These are phyloP conservation scores for Polia nebulosa DNA, from an alignment of 2,888 invertebrate species.

Conservation along the genomic window DNA sequence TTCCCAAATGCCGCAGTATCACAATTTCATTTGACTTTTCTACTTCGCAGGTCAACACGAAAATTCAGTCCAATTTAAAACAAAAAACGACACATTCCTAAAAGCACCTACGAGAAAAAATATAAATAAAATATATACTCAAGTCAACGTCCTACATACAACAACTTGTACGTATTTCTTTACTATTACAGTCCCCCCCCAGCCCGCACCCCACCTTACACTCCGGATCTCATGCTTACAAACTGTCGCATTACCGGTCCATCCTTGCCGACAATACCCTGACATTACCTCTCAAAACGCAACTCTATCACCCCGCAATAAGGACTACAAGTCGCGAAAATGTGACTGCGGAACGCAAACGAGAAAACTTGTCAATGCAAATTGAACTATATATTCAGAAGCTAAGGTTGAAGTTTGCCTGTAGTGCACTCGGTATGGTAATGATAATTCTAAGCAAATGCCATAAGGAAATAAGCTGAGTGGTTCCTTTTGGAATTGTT, in stretches of 20 bases:
- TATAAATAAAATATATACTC: conserved; percentile 82
- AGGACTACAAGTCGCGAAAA: conserved; percentile 65
- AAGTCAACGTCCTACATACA: conserved; percentile 83
- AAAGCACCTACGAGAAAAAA: conserved; percentile 69
- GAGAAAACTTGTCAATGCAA: conserved; percentile 66
- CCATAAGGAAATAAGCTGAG: conserved; percentile 83
- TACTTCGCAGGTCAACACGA: conserved; percentile 34
- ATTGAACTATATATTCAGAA: conserved; percentile 74
- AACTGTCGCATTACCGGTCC: conserved; percentile 90
- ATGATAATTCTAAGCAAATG: conserved; percentile 88
- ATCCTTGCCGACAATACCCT: conserved; percentile 83
- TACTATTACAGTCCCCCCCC: conserved; percentile 76
- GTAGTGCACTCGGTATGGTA: conserved; percentile 74
- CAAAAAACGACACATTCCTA: conserved; percentile 48
- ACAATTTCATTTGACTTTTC: conserved; percentile 7
- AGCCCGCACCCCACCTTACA: conserved; percentile 70
- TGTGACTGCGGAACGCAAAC: conserved; percentile 66
- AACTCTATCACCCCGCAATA: conserved; percentile 73
- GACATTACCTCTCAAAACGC: conserved; percentile 70
- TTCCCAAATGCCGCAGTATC: conserved; percentile 15
- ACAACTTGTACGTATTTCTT: conserved; percentile 86
- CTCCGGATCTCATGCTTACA: conserved; percentile 90
- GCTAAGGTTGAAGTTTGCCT: conserved; percentile 71
- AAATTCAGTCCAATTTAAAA: conserved; percentile 51
- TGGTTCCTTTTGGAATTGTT: conserved; percentile 80